These are phyloP conservation scores for Punctoribates punctum DNA, from an alignment of 2,888 invertebrate genomes.

Conservation along the genomic window DNA sequence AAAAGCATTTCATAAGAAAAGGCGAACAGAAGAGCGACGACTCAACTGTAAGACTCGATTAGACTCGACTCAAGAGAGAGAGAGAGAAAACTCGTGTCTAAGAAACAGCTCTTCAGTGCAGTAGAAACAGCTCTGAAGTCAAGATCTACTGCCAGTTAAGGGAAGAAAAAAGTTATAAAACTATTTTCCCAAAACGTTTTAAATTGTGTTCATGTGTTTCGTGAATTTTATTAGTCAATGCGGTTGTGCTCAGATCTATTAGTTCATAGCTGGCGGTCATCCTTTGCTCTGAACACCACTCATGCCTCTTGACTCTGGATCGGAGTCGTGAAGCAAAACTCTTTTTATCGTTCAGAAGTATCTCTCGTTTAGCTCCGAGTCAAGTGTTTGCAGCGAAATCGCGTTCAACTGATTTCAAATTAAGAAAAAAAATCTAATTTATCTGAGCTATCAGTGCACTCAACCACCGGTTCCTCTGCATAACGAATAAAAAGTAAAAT, in stretches of 20 bases:
- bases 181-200: neutral
- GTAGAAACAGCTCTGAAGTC: neutral
- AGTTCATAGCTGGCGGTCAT: conserved; percentile 11
- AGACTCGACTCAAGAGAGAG: neutral
- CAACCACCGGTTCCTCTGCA: too few relatives aligned
- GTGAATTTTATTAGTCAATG: conserved; percentile 9
- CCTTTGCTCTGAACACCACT: neutral
- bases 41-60: neutral
- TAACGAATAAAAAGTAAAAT: too few relatives aligned
- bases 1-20: conserved; percentile 15
- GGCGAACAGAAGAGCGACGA: conserved; percentile 3
- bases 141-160: neutral
- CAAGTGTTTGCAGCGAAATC: conserved; percentile 4
- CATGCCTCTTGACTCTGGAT: neutral
- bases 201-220: conserved; percentile 29
- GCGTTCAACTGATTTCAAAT: too few relatives aligned
- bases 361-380: conserved; percentile 27
- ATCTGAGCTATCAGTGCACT: too few relatives aligned
- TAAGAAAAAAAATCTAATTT: conserved; percentile 16
- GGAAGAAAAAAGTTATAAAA: too few relatives aligned
- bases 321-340: neutral
- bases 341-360: conserved; percentile 9
- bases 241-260: neutral
- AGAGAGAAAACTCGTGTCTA: neutral
- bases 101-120: neutral